These are phyloP conservation scores for Julus scanicus DNA, from an alignment of 2,888 invertebrate species.

Conservation along the genomic window DNA sequence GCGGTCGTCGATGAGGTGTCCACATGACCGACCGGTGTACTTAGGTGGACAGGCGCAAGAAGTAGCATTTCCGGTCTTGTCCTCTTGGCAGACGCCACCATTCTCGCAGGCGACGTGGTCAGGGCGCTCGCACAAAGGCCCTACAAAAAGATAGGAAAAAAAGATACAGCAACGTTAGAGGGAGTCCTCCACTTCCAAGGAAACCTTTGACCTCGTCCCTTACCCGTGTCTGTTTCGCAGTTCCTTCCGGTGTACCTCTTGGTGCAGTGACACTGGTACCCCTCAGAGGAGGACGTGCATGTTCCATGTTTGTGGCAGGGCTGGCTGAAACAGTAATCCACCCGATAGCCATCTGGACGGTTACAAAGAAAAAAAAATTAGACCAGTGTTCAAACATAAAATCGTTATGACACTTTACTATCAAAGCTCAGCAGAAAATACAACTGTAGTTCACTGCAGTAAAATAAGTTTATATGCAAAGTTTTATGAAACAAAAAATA, in stretches of 20 bases:
- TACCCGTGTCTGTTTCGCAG: conserved; percentile 59
- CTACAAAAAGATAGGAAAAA: conserved; percentile 57
- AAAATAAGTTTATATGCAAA: no score
- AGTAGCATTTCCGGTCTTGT: conserved; percentile 60
- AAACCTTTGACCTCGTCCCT: neutral
- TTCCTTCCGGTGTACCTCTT: conserved; percentile 59
- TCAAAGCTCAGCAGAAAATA: neutral
- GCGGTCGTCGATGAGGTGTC: conserved; percentile 59
- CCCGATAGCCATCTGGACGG: conserved; percentile 59
- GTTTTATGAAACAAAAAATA: no score
- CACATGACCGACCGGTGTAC: conserved; percentile 69
- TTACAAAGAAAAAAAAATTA: neutral
- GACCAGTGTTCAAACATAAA: conserved; percentile 40
- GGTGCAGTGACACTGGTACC: conserved; percentile 64
- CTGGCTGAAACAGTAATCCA: conserved; percentile 60
- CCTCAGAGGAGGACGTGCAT: conserved; percentile 59
- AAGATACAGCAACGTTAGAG: neutral
- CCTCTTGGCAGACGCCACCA: conserved; percentile 60
- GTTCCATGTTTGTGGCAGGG: conserved; percentile 61
- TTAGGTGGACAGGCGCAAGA: conserved; percentile 74
- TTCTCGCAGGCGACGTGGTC: conserved; percentile 59
- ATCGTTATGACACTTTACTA: conserved; percentile 34
- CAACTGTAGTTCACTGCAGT: neutral
- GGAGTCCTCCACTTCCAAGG: neutral
- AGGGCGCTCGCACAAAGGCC: conserved; percentile 60